Evolutionary conservation across 2,888 invertebrate genomes (phyloP), one percentile per base, ranked within the genome.

Genomic region (Oegoconia quadripuncta): DNA sequence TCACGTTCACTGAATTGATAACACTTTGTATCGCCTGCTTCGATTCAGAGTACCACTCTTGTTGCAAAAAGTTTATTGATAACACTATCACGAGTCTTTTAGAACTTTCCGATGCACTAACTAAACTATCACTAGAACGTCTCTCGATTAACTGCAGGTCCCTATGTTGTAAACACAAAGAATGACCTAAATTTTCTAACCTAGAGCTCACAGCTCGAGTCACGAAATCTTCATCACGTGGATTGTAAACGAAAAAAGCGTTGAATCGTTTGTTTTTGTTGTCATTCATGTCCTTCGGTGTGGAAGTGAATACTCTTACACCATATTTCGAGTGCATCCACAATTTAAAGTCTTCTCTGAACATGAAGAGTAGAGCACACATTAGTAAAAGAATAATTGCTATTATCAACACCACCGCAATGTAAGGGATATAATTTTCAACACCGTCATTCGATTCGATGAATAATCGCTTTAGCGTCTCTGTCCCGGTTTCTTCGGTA

Each of bases 221-320:
- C 88, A 90, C 90, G 64, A 89, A 92, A 88, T 87, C 93, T 77
- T 88, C 94, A 89, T 96, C 95, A 55, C 93, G 90, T 54, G 92
- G 91, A 74, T 94, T 93, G 87, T 96, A 97, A 46, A 95, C 92
- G 69, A 97, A 91, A 83, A 96, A 97, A 42, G 95, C 95, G 74
- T 97, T 96, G 78, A 94, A 96, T 7, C 94, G 89, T 59, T 93
- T 91, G 66, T 93, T 92, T 75, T 88, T 88, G 60, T 82, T 86
- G 58, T 88, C 88, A 58, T 89, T 89, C 72, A 88, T 81, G 46
- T 88, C 87, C 56, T 86, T 81, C 29, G 89, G 75, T 43, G 83
- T 81, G 43, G 90, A 90, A 72, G 91, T 91, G 70, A 93, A 92
- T 54, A 95, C 87, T 57, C 95, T 88, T 34, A 94, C 88, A 25